Evolutionary conservation across 2,797 vertebrate genomes (phyloP).

Genomic region (Poeciliopsis gracilis): DNA sequence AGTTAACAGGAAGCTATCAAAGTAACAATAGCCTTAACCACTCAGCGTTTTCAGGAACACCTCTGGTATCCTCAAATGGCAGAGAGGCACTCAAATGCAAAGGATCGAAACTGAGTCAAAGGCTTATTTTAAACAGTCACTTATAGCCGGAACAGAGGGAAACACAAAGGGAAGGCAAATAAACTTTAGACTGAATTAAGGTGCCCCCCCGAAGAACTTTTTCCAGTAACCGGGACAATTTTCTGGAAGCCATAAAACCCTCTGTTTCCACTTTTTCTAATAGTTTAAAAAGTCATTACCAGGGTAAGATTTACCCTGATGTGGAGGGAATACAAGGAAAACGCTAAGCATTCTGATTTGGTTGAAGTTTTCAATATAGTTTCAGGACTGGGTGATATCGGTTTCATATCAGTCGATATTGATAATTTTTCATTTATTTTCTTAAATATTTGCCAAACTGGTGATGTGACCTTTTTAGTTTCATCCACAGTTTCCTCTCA

Average conservation of each 20-base stretch:
- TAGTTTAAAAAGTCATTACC: background rate
- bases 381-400: no score
- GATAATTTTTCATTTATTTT: no score
- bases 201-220: background rate
- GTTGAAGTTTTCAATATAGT: background rate
- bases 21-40: background rate
- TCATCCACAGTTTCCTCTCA: no score
- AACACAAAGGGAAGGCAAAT: background rate
- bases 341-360: background rate
- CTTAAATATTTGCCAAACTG: no score
- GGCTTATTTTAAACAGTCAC: background rate
- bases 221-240: background rate
- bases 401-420: no score
- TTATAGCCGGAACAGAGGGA: background rate
- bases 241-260: background rate
- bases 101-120: background rate
- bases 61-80: background rate
- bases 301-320: background rate
- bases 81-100: background rate
- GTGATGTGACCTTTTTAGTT: no score
- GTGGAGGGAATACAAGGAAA: background rate
- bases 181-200: background rate
- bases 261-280: background rate
- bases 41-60: background rate
- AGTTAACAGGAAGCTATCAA: slow-evolving; percentile 10